Conservation (phyloP, 2,797 vertebrate species). For the Semaprochilodus insignis region DNA sequence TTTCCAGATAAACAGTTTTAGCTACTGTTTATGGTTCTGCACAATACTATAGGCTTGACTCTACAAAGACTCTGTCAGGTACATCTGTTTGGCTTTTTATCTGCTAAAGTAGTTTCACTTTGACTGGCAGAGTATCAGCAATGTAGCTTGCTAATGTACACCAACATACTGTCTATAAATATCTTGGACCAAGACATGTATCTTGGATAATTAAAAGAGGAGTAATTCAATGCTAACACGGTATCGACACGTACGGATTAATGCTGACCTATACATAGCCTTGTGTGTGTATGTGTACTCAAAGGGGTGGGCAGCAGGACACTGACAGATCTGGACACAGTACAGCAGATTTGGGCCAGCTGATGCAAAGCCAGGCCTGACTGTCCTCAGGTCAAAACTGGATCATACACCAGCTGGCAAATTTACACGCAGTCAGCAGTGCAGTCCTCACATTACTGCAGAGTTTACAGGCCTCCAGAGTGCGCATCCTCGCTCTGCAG, state of each 20-base stretch:
- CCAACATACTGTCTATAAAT: constrained; percentile 8
- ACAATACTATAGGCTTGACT: neutral
- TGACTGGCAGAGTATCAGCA: neutral
- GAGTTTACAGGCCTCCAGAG: constrained; percentile 59
- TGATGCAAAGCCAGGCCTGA: constrained; percentile 30
- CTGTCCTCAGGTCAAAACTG: constrained; percentile 27
- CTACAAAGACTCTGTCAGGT: too few relatives aligned
- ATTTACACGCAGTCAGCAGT: constrained; percentile 71
- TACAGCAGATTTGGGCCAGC: constrained; percentile 19
- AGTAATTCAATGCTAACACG: constrained; percentile 13
- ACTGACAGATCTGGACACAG: constrained; percentile 34
- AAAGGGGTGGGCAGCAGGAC: constrained; percentile 14
- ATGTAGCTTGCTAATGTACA: neutral
- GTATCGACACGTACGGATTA: constrained; percentile 4
- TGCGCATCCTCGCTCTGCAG: neutral
- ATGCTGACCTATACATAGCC: constrained; percentile 1
- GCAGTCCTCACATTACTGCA: constrained; percentile 59
- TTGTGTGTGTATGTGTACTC: neutral
- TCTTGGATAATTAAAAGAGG: constrained; percentile 16
- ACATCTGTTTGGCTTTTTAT: neutral
- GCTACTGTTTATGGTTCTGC: too few relatives aligned
- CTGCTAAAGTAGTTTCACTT: neutral
- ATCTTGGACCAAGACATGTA: neutral
- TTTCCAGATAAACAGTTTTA: too few relatives aligned
- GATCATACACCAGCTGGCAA: constrained; percentile 68